phyloP scores from a whole-genome alignment of 1,140 invertebrate species.

The Yoshiicerus persimilis region DNA sequence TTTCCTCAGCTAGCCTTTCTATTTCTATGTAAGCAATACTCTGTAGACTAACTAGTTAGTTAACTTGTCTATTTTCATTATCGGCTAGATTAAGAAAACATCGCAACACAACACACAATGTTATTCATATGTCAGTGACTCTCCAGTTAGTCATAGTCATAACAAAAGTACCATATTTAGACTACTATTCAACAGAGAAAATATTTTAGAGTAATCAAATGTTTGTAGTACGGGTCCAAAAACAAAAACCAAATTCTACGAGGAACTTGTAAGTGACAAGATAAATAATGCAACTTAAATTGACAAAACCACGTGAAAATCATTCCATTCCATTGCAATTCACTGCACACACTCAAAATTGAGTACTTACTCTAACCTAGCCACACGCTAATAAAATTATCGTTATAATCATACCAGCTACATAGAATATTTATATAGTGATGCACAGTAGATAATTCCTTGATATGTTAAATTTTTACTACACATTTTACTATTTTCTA shows the following conservation, averaged over 20 bases:
- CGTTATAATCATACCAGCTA: no score
- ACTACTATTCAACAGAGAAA: neutral
- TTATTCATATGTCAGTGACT: neutral
- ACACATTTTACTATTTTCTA: no score
- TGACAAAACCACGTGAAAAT: neutral
- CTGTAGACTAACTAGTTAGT: neutral
- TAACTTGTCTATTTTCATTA: neutral
- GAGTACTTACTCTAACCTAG: no score
- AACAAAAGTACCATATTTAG: neutral
- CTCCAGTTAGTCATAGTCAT: neutral
- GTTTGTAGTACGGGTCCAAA: neutral
- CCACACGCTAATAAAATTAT: no score
- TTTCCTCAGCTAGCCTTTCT: neutral
- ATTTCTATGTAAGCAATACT: neutral
- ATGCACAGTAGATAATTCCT: no score
- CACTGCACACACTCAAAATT: neutral
- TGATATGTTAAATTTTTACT: no score
- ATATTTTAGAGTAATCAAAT: slow-evolving; percentile 1
- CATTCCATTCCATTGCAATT: neutral
- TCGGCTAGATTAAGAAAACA: neutral
- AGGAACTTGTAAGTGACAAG: neutral
- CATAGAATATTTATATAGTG: no score
- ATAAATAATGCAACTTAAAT: neutral
- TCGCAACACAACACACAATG: neutral
- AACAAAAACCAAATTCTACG: neutral